Evolutionary conservation across 1,140 invertebrate species (phyloP).

Genomic region (Aphidius gifuensis): DNA sequence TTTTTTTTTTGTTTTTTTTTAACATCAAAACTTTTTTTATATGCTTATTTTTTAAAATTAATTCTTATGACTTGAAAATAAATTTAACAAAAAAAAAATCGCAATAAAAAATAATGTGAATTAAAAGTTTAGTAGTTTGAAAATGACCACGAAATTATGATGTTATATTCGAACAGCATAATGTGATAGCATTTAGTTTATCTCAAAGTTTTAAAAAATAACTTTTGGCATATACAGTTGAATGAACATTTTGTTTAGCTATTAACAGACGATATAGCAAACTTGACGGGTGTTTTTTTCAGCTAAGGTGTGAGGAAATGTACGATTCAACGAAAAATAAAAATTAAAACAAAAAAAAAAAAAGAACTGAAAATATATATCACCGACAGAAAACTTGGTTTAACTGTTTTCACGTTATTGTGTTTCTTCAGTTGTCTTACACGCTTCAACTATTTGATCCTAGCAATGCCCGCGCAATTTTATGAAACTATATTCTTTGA

Average conservation of each 20-base stretch:
- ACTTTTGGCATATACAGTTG: neutral
- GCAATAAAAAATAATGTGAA: slow-evolving; percentile 2
- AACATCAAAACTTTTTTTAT: too few species aligned
- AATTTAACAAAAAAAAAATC: too few species aligned
- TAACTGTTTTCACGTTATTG: slow-evolving; percentile 42
- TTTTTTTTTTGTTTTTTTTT: too few species aligned
- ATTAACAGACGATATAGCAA: slow-evolving; percentile 34
- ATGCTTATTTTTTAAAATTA: too few species aligned
- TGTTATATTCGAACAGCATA: slow-evolving; percentile 24
- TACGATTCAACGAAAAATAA: neutral
- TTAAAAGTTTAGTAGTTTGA: slow-evolving; percentile 7
- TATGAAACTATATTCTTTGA: too few species aligned
- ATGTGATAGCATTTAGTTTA: slow-evolving; percentile 34
- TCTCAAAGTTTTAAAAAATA: slow-evolving; percentile 6
- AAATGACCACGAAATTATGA: slow-evolving; percentile 10
- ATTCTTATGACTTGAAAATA: too few species aligned
- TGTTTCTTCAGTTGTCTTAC: slow-evolving; percentile 37
- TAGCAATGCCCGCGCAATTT: too few species aligned
- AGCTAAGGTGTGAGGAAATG: neutral
- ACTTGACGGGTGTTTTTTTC: slow-evolving; percentile 1
- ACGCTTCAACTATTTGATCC: slow-evolving; percentile 31
- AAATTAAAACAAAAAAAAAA: neutral
- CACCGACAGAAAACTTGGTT: slow-evolving; percentile 35
- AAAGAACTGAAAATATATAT: neutral
- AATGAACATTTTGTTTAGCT: slow-evolving; percentile 34